Evolutionary conservation across 2,113 vertebrate genomes (phyloP), one percentile per base, ranked within the genome.

Genomic region (Colius striatus): DNA sequence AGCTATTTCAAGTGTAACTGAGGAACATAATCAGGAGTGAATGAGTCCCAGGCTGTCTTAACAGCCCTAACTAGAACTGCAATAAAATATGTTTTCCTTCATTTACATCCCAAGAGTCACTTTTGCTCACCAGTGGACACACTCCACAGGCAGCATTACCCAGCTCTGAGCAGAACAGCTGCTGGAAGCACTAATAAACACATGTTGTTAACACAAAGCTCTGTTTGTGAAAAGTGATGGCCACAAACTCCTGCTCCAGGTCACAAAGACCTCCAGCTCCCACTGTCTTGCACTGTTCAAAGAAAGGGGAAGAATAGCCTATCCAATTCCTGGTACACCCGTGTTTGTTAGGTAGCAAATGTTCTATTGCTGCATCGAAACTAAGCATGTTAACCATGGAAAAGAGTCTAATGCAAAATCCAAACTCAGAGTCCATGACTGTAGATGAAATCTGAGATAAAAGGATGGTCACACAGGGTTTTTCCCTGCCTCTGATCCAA

Each of bases 1-100:
- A 90, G 67, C 27, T 92, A 45, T 80, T 92, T 90, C 89, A 78
- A 78, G 76, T 76, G 60, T 63, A 90, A 90, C 67, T n/a, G 23
- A 60, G 62, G 34, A 84, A 75, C 47, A 20, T 41, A 45, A 92
- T 45, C 62, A 79, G 68, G 51, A 73, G 54, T 38, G 27, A 89
- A 60, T 21, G 55, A 90, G 36, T 65, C 67, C 57, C 78, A 84
- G 13, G 57, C 45, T 65, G 27, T 15, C 38, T 65, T 45, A 65
- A 60, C 22, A 61, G 51, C 67, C 47, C 27, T 45, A 57, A 71
- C 17, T 23, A 70, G 34, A 80, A 41, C 51, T 14, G 45, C 68
- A 84, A 18, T 34, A 17, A 58, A 47, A 17, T 9, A 13, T 6
- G 17, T n/a, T 87, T 73, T 47, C 32, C 26, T 51, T 73, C 57